Conservation (phyloP, 1,140 invertebrate species). For the Drosophila albomicans region DNA sequence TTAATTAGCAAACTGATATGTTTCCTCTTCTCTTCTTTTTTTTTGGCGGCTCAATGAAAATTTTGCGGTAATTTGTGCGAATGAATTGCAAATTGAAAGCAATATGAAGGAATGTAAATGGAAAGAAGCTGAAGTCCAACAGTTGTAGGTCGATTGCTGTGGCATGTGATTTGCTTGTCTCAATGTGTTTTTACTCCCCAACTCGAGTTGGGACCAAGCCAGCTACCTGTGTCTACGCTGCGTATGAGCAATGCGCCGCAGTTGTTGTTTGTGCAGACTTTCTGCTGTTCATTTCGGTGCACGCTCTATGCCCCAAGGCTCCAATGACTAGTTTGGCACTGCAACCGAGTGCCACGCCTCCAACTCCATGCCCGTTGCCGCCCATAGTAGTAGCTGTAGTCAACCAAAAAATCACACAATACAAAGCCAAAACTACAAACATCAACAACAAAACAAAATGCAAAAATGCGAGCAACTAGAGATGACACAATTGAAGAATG, state of each 20-base stretch:
- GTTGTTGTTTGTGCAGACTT: conserved; percentile 12
- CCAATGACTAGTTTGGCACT: conserved; percentile 66
- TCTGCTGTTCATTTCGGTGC: conserved; percentile 66
- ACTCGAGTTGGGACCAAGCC: conserved; percentile 31
- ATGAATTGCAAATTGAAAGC: conserved; percentile 73
- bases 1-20: conserved; percentile 65
- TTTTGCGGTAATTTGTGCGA: conserved; percentile 55
- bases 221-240: conserved; percentile 61
- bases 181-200: conserved; percentile 54
- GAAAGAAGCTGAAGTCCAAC: conserved; percentile 4
- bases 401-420: conserved; percentile 73
- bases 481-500: conserved; percentile 16
- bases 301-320: conserved; percentile 51
- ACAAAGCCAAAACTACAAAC: conserved; percentile 77
- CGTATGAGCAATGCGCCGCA: conserved; percentile 71
- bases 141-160: conserved; percentile 51
- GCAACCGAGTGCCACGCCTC: conserved; percentile 52
- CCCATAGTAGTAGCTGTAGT: conserved; percentile 26
- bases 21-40: background rate
- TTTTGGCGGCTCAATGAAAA: conserved; percentile 24
- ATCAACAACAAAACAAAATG: conserved; percentile 43
- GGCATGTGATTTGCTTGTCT: conserved; percentile 78
- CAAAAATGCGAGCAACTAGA: conserved; percentile 23
- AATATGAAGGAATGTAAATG: conserved; percentile 8
- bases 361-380: background rate